Conservation (phyloP, 2,888 invertebrate species). For the Platycheirus albimanus region DNA sequence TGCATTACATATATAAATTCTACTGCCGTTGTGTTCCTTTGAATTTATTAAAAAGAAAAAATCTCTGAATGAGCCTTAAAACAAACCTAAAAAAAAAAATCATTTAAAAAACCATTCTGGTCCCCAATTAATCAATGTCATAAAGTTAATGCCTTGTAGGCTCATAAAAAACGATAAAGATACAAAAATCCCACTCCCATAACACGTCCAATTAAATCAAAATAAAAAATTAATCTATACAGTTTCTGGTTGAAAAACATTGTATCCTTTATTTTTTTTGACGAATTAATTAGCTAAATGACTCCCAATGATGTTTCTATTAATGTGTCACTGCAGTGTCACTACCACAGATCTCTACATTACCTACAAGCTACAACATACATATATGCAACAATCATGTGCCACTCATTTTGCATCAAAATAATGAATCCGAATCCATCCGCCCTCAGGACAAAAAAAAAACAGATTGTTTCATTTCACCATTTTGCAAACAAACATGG, state of each 20-base stretch:
- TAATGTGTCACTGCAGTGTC: slow-evolving; percentile 53
- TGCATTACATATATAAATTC: no score
- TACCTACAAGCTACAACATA: neutral
- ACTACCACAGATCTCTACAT: slow-evolving; percentile 3
- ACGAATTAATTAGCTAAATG: slow-evolving; percentile 73
- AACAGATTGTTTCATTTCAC: slow-evolving; percentile 61
- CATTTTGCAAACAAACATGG: slow-evolving; percentile 55
- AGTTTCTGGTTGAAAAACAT: slow-evolving; percentile 29
- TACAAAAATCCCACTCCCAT: no score
- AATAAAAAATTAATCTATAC: slow-evolving; percentile 54
- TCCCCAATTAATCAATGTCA: no score
- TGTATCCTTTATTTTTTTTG: neutral
- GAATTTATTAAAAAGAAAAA: no score
- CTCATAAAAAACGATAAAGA: neutral
- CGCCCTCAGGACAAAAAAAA: slow-evolving; percentile 56
- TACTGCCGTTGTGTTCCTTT: no score
- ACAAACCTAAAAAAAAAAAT: no score
- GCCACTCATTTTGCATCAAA: slow-evolving; percentile 51
- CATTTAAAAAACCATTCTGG: no score
- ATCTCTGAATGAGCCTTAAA: no score
- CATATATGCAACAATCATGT: slow-evolving; percentile 6
- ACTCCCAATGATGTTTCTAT: slow-evolving; percentile 70
- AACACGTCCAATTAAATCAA: slow-evolving; percentile 65
- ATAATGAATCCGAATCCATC: slow-evolving; percentile 60
- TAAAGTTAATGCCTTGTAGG: neutral